Conservation (phyloP, 2,113 vertebrate genomes). For the Alosa alosa region DNA sequence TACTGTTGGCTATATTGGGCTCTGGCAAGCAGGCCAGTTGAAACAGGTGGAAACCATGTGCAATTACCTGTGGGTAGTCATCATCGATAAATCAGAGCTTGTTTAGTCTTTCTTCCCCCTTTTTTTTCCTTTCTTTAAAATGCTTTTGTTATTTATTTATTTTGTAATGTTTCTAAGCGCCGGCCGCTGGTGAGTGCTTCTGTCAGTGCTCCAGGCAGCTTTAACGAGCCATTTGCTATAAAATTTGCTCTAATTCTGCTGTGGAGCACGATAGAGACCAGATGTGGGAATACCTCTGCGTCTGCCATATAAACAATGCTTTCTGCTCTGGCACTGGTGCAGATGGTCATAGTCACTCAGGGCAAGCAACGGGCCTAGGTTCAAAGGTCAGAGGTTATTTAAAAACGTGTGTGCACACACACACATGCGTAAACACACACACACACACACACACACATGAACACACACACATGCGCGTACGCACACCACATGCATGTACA, state of each 20-base stretch:
- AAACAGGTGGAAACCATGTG: constrained; percentile 65
- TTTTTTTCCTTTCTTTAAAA: constrained; percentile 14
- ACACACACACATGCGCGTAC: too few species aligned
- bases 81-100: constrained; percentile 48
- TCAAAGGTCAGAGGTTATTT: too few species aligned
- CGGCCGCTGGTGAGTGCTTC: constrained; percentile 21
- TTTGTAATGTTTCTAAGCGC: constrained; percentile 41
- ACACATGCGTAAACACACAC: too few species aligned
- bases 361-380: too few species aligned
- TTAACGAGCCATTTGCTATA: constrained; percentile 57
- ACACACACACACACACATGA: too few species aligned
- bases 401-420: too few species aligned
- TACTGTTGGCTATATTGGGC: constrained; percentile 55
- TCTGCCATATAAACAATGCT: constrained; percentile 19
- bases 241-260: constrained; percentile 49
- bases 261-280: constrained; percentile 53
- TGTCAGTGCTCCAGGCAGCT: constrained; percentile 51
- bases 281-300: constrained; percentile 54
- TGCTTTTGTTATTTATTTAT: constrained; percentile 22
- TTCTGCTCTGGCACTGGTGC: too few species aligned
- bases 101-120: background rate
- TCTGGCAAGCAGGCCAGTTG: constrained; percentile 51
- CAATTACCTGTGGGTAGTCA: constrained; percentile 63
- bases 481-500: background rate
- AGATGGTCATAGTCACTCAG: too few species aligned